Evolutionary conservation across 1,140 invertebrate species (phyloP), one percentile per base, ranked within the genome.

Genomic region (Leptopilina boulardi): DNA sequence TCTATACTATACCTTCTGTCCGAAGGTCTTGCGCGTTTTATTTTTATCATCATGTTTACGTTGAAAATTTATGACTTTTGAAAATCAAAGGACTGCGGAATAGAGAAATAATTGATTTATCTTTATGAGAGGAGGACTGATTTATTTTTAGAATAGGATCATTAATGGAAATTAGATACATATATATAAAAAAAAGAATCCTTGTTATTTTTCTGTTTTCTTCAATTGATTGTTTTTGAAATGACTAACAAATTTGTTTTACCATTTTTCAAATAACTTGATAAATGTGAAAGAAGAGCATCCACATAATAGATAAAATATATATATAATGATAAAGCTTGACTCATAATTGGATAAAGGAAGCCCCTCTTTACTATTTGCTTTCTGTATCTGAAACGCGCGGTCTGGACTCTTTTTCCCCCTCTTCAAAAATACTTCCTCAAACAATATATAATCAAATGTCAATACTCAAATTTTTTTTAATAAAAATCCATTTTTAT

Each of bases 321-420:
- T 38, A 38, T 38, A 30, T 30, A 5, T 70, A 82, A 86, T 81
- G 79, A 82, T 84, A 87, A 38, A 88, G 80, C 80, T 81, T 66
- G 66, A 72, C 74, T 74, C 54, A 66, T 89, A 89, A 89, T 89
- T 89, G 88, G 85, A 89, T 89, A 82, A 81, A 72, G 74, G 88
- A 89, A 89, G 87, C 88, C 87, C 72, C 71, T 51, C 71, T 71
- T 42, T 59, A 47, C 71, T 42, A 26, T 44, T 30, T 34, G 21
- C 15, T 66, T 30, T n/a, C 59, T 66, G 23, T 30, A 15, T 54
- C 51, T 19, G 59, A 26, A 66, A 30, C 26, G n/a, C 56, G 23
- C 54, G 0, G 19, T 21, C 54, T 15, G 10, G 3, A 10, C 26
- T 19, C 13, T 56, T 11, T 26, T 30, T 11, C 59, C 15, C 13